These are phyloP conservation scores for Rhaphigaster nebulosa DNA, from an alignment of 2,888 invertebrate species.

Conservation along the genomic window DNA sequence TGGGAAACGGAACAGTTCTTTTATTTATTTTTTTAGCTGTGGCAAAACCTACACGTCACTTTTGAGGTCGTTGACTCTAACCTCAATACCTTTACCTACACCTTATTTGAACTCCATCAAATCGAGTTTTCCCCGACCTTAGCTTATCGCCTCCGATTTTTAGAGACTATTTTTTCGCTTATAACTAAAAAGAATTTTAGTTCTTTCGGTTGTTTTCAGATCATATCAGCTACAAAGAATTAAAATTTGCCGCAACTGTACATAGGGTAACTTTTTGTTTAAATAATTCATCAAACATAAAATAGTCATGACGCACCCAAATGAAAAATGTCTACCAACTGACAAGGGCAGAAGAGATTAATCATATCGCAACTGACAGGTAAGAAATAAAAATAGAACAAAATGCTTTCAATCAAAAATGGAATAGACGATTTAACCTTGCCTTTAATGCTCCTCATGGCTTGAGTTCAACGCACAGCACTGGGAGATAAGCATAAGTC, in stretches of 20 bases:
- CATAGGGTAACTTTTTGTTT: not conserved
- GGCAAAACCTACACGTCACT: constrained; percentile 39
- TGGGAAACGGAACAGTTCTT: not conserved
- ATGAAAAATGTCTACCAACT: not conserved
- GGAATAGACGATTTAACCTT: constrained; percentile 18
- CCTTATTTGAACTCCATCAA: constrained; percentile 43
- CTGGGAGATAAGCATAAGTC: not conserved
- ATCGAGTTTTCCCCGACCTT: constrained; percentile 5
- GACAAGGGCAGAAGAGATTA: not conserved
- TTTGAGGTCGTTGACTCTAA: constrained; percentile 42
- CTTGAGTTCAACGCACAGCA: not conserved
- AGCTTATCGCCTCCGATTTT: not conserved
- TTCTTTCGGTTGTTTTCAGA: not conserved
- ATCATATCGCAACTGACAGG: not conserved
- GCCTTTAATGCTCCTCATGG: not conserved
- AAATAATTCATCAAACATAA: not conserved
- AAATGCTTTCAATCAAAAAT: not conserved
- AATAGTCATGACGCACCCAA: not conserved
- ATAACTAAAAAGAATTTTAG: too few species aligned
- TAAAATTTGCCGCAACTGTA: not conserved
- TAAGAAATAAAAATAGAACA: constrained; percentile 1
- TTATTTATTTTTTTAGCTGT: not conserved
- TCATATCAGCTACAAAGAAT: not conserved
- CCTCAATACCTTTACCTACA: constrained; percentile 52
- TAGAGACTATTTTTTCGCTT: not conserved